A percentile compares a stretch with the other conserved stretches of the same genome.
These are phyloP conservation scores for Lasioglossum oenotherae DNA, from an alignment of 2,888 invertebrate genomes.

Conservation along the genomic window DNA sequence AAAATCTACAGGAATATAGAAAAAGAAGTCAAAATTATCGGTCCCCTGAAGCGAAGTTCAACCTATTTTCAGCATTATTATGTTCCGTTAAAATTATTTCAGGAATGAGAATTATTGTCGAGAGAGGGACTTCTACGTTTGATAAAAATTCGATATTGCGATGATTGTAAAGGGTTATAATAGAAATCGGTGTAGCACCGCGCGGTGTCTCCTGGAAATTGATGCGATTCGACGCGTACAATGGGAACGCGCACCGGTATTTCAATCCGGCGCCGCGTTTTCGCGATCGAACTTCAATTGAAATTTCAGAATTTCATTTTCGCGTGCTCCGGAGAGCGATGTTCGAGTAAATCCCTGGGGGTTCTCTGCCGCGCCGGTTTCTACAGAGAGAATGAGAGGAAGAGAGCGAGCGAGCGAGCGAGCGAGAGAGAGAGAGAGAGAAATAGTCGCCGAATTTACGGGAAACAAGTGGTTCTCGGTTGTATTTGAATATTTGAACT, in stretches of 20 bases:
- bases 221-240: background rate
- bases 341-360: background rate
- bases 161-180: background rate
- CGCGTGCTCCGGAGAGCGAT: background rate
- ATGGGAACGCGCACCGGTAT: background rate
- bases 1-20: no score
- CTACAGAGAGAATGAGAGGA: background rate
- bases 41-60: no score
- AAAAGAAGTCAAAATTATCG: no score
- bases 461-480: background rate
- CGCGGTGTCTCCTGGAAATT: background rate
- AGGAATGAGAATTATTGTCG: no score
- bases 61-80: no score
- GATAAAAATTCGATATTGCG: no score
- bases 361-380: background rate
- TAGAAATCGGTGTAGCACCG: background rate
- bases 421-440: background rate
- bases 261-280: background rate
- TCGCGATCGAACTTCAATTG: background rate
- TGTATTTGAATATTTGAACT: slow-evolving; percentile 1
- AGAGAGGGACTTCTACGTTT: no score
- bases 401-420: background rate
- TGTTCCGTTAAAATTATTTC: no score
- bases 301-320: slow-evolving; percentile 8
- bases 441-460: background rate